Conservation (phyloP, 2,888 invertebrate species). For the Cetonia aurata region DNA sequence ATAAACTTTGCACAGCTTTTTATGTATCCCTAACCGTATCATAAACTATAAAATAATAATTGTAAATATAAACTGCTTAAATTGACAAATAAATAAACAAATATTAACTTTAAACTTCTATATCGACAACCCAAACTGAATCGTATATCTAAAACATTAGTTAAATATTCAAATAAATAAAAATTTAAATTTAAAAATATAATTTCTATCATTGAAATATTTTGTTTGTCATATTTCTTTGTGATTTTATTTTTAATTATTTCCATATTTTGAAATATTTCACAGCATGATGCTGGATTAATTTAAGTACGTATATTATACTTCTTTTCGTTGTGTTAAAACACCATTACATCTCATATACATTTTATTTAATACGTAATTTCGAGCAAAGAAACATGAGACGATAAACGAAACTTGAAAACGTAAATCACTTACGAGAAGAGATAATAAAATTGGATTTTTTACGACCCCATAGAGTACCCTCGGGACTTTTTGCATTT, state of each 20-base stretch:
- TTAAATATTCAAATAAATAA: not conserved
- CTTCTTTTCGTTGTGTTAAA: constrained; percentile 14
- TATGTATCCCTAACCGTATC: too few relatives aligned
- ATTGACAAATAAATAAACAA: not conserved
- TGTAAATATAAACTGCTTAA: too few relatives aligned
- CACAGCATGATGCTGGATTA: constrained; percentile 13
- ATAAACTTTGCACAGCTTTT: too few relatives aligned
- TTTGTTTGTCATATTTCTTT: constrained; percentile 20
- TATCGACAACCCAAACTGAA: not conserved
- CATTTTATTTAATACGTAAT: constrained; percentile 20
- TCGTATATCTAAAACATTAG: not conserved
- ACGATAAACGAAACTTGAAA: not conserved
- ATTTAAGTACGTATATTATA: constrained; percentile 1
- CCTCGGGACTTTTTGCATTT: constrained; percentile 27
- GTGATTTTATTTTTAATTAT: not conserved
- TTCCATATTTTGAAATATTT: constrained; percentile 17
- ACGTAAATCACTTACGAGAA: not conserved
- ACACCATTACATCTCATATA: constrained; percentile 33
- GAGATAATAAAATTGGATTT: constrained; percentile 1
- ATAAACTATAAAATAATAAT: too few relatives aligned
- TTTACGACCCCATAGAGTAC: constrained; percentile 15
- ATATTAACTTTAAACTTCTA: not conserved
- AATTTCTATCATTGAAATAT: not conserved
- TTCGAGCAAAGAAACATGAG: not conserved
- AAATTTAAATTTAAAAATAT: constrained; percentile 11